Evolutionary conservation across 2,113 vertebrate genomes (phyloP).

Genomic region (Ictalurus furcatus): DNA sequence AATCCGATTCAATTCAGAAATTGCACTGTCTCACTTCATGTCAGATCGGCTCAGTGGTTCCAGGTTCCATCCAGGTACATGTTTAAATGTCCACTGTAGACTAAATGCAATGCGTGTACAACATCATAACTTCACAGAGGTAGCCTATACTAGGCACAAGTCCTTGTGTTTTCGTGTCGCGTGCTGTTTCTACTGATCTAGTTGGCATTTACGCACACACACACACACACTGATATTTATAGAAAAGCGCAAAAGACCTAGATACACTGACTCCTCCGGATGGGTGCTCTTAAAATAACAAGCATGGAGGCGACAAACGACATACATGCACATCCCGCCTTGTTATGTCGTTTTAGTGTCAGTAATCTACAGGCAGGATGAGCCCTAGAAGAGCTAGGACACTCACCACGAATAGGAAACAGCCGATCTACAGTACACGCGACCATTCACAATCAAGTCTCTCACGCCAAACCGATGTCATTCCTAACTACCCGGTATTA

Average conservation of each 20-base stretch:
- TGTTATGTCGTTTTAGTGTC: not conserved
- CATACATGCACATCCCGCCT: not conserved
- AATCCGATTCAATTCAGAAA: not conserved
- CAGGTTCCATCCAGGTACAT: not conserved
- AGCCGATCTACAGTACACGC: not conserved
- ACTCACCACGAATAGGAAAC: constrained; percentile 4
- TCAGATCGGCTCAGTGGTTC: not conserved
- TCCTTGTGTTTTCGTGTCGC: not conserved
- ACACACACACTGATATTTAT: not conserved
- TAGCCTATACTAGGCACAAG: not conserved
- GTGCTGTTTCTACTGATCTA: not conserved
- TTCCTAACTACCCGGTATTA: not conserved
- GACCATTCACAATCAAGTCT: not conserved
- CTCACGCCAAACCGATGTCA: not conserved
- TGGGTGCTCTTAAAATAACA: not conserved
- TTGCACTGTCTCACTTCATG: not conserved
- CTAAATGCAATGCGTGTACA: not conserved
- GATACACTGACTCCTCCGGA: not conserved
- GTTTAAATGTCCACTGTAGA: not conserved
- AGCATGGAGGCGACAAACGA: not conserved
- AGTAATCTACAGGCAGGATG: not conserved
- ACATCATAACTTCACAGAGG: not conserved
- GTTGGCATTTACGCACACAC: not conserved
- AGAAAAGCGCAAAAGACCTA: not conserved
- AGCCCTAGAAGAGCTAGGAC: not conserved